phyloP scores from a whole-genome alignment of 2,797 vertebrate species.

The Crax fasciolata region DNA sequence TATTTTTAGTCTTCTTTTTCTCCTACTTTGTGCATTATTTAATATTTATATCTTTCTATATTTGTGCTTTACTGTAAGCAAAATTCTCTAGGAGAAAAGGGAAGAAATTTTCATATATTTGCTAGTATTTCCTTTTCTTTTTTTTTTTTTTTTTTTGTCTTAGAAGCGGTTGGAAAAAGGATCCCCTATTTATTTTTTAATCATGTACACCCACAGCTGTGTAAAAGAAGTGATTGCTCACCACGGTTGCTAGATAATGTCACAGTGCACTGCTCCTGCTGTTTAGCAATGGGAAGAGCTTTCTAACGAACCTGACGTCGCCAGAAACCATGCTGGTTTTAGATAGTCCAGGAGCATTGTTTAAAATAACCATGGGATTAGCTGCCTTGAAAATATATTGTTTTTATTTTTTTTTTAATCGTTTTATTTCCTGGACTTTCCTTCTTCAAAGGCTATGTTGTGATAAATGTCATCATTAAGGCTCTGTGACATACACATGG shows the following conservation, averaged over 20 bases:
- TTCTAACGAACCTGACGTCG: slow-evolving; percentile 49
- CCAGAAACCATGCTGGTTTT: slow-evolving; percentile 69
- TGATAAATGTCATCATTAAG: slow-evolving; percentile 77
- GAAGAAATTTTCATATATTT: background rate
- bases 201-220: slow-evolving; percentile 1
- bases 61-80: background rate
- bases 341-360: slow-evolving; percentile 59
- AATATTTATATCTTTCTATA: background rate
- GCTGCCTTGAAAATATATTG: slow-evolving; percentile 70
- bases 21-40: background rate
- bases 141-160: background rate
- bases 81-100: background rate
- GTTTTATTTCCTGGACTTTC: slow-evolving; percentile 49
- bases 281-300: slow-evolving; percentile 44
- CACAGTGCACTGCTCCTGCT: slow-evolving; percentile 53
- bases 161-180: background rate
- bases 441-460: slow-evolving; percentile 44
- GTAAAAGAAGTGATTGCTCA: background rate
- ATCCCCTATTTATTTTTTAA: slow-evolving; percentile 49
- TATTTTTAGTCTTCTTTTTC: background rate
- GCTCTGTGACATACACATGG: background rate
- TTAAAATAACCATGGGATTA: slow-evolving; percentile 63
- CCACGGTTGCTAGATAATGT: slow-evolving; percentile 4
- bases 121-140: background rate
- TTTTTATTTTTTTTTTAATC: background rate